Evolutionary conservation across 2,797 vertebrate species (phyloP).

Genomic region (Lerista edwardsae): DNA sequence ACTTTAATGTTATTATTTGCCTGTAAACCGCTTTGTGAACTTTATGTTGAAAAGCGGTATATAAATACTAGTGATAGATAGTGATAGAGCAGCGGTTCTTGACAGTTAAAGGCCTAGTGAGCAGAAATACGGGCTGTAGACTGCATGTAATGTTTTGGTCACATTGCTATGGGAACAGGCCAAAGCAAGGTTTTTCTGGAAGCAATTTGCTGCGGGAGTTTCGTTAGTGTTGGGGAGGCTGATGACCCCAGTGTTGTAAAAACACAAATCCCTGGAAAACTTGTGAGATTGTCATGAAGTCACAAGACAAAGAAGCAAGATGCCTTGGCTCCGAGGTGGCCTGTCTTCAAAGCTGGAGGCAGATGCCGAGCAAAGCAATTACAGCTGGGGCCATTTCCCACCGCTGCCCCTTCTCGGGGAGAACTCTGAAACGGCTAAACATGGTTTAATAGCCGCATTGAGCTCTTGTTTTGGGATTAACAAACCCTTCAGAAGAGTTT

Average conservation of each 20-base stretch:
- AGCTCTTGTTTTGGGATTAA: conserved; percentile 45
- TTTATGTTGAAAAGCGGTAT: no score
- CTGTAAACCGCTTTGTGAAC: no score
- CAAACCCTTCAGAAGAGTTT: conserved; percentile 46
- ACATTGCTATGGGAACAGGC: conserved; percentile 51
- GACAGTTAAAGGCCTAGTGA: background rate
- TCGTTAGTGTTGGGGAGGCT: background rate
- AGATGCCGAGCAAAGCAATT: conserved; percentile 26
- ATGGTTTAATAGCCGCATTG: conserved; percentile 45
- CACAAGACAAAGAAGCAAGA: conserved; percentile 24
- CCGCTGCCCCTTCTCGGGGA: conserved; percentile 12
- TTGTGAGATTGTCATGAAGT: background rate
- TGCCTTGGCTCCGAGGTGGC: conserved; percentile 60
- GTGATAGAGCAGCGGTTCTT: background rate
- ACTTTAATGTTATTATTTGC: no score
- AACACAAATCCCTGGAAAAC: background rate
- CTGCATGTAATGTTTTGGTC: background rate
- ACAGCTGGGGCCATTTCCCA: conserved; percentile 36
- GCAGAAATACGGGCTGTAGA: background rate
- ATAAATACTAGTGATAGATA: accelerated
- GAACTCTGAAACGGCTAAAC: conserved; percentile 57
- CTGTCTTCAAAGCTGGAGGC: conserved; percentile 51
- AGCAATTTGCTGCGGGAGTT: conserved; percentile 19
- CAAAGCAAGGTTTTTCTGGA: conserved; percentile 20
- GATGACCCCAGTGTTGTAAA: conserved; percentile 5